phyloP scores from a whole-genome alignment of 2,113 vertebrate species.

The Muntiacus muntjak region DNA sequence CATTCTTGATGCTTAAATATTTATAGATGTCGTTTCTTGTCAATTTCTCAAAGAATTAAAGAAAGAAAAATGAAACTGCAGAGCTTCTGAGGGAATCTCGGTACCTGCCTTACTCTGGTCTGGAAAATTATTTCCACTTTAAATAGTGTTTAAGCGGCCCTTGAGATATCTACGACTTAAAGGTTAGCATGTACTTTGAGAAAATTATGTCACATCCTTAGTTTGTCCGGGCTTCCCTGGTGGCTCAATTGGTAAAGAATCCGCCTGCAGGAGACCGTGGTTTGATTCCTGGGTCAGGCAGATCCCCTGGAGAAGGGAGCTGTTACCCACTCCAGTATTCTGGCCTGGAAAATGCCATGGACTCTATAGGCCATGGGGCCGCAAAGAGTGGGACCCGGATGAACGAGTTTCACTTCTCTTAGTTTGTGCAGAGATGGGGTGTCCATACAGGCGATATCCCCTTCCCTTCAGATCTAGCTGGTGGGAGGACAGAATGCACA shows the following conservation, averaged over 20 bases:
- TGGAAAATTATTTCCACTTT: not conserved
- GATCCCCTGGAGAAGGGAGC: not conserved
- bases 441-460: accelerated
- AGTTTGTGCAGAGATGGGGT: accelerated
- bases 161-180: not conserved
- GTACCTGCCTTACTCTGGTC: not conserved
- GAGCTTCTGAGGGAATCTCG: not conserved
- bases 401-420: not conserved
- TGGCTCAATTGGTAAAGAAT: not conserved
- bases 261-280: not conserved
- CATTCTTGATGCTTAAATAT: not conserved
- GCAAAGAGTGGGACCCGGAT: accelerated
- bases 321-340: not conserved
- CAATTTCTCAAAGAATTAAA: not conserved
- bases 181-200: not conserved
- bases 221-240: not conserved
- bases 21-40: not conserved
- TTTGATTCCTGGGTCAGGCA: not conserved
- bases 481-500: no score
- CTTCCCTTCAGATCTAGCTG: not conserved
- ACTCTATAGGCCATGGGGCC: not conserved
- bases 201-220: not conserved
- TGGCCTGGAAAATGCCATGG: not conserved
- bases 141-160: not conserved
- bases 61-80: not conserved